These are phyloP conservation scores for Cotesia congregata DNA, from an alignment of 2,888 invertebrate genomes.

Conservation along the genomic window DNA sequence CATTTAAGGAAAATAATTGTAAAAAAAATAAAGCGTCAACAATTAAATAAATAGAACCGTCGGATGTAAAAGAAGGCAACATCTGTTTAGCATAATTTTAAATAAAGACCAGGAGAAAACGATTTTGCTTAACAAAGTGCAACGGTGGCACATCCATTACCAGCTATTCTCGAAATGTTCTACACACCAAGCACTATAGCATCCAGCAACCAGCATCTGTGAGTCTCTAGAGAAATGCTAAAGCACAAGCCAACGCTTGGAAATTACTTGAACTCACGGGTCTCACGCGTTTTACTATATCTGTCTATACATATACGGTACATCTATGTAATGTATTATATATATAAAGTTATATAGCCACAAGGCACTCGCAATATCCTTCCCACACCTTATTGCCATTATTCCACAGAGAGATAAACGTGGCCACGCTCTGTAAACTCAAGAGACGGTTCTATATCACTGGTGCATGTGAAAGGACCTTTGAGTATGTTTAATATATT, in stretches of 20 bases:
- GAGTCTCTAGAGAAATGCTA: constrained; percentile 25
- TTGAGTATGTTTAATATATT: constrained; percentile 1
- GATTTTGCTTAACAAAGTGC: constrained; percentile 23
- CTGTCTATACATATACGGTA: neutral
- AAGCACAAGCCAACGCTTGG: constrained; percentile 18
- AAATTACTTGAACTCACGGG: constrained; percentile 25
- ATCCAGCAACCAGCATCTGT: constrained; percentile 4
- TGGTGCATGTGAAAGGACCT: neutral
- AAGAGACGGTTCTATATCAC: constrained; percentile 6
- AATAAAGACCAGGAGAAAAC: constrained; percentile 6
- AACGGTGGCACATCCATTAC: constrained; percentile 25
- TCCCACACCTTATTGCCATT: constrained; percentile 24
- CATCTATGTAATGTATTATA: neutral
- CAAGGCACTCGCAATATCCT: constrained; percentile 28
- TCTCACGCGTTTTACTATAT: neutral
- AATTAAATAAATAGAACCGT: constrained; percentile 1
- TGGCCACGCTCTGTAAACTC: constrained; percentile 19
- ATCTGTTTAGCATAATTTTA: neutral
- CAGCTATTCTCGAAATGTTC: constrained; percentile 16
- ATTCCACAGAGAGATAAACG: constrained; percentile 29
- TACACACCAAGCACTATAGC: neutral
- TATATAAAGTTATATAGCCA: constrained; percentile 16
- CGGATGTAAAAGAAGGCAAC: neutral
- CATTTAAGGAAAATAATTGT: too few species aligned
- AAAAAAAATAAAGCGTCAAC: neutral